Percentiles rank a stretch among this genome's conserved stretches.
phyloP scores from a whole-genome alignment of 2,113 vertebrate species.

The Pterophyllum scalare region DNA sequence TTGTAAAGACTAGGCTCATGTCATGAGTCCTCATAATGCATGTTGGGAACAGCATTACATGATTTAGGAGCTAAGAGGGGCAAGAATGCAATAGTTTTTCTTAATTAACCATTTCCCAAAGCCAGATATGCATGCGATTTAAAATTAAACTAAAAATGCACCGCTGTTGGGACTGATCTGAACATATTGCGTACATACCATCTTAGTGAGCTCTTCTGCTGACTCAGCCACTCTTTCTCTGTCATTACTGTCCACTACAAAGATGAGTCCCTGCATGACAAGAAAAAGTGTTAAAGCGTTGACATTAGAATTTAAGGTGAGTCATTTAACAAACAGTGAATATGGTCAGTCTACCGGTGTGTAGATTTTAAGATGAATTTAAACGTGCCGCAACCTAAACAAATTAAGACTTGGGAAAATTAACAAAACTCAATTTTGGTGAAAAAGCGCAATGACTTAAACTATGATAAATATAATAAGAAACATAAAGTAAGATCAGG shows the following conservation, averaged over 20 bases:
- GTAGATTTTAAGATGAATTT: neutral
- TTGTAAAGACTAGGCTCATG: neutral
- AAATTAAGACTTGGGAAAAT: neutral
- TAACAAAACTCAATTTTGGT: neutral
- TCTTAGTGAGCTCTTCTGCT: slow-evolving; percentile 90
- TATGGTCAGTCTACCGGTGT: neutral
- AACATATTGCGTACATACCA: slow-evolving; percentile 78
- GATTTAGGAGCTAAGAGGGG: neutral
- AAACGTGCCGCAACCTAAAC: neutral
- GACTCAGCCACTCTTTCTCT: slow-evolving; percentile 90
- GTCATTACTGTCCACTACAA: slow-evolving; percentile 96
- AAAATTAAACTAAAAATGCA: neutral
- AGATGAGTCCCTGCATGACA: slow-evolving; percentile 88
- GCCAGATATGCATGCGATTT: neutral
- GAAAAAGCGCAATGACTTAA: neutral
- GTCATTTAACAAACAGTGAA: neutral
- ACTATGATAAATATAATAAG: neutral
- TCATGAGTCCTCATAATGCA: neutral
- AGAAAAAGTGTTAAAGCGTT: neutral
- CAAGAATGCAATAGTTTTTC: neutral
- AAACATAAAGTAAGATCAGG: too few species aligned
- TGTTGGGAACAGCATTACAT: neutral
- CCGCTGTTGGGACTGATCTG: neutral
- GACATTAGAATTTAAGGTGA: neutral
- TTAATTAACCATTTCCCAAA: neutral